Evolutionary conservation across 1,140 invertebrate genomes (phyloP).

Genomic region (Drosophila ficusphila): DNA sequence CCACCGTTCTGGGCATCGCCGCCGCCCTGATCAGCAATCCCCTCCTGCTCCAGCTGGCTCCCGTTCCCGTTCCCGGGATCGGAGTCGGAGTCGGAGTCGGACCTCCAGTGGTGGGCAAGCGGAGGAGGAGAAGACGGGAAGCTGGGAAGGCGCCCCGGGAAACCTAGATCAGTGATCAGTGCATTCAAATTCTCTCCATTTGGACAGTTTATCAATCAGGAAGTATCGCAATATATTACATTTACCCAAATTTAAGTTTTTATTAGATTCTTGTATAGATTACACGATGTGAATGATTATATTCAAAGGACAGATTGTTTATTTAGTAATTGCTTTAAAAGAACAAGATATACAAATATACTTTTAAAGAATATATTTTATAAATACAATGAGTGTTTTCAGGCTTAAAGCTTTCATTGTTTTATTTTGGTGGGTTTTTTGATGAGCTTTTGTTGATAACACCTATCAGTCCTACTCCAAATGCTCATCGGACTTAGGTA

Average conservation of each 20-base stretch:
- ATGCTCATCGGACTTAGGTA: too few species aligned
- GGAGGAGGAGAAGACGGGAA: constrained; percentile 65
- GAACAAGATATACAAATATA: too few species aligned
- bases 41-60: constrained; percentile 90
- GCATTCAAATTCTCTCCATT: background rate
- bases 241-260: background rate
- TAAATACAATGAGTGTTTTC: too few species aligned
- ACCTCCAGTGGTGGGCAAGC: constrained; percentile 79
- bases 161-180: background rate
- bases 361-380: too few species aligned
- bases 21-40: constrained; percentile 91
- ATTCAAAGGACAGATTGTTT: too few species aligned
- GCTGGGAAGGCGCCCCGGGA: background rate
- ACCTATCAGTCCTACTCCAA: too few species aligned
- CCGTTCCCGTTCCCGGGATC: constrained; percentile 86
- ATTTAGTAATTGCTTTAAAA: too few species aligned
- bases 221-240: constrained; percentile 3
- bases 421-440: too few species aligned
- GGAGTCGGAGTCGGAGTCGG: constrained; percentile 85
- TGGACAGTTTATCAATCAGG: background rate
- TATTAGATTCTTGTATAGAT: too few species aligned
- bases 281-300: too few species aligned
- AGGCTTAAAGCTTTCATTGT: too few species aligned
- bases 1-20: constrained; percentile 91
- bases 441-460: too few species aligned